phyloP scores from a whole-genome alignment of 2,113 vertebrate genomes.

The Platycercus adscitus region DNA sequence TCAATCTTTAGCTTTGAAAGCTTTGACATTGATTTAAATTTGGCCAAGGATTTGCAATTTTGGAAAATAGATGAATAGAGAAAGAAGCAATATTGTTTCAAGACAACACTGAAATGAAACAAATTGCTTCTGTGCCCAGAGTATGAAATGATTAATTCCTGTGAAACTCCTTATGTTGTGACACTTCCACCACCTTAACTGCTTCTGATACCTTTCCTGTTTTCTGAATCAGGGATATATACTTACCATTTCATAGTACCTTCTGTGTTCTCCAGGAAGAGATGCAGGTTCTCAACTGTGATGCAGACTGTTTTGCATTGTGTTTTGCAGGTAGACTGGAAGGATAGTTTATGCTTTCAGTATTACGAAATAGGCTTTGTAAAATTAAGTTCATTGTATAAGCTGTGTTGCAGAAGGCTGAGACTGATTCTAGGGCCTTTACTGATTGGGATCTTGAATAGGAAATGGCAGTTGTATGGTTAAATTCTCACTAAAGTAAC shows the following conservation, averaged over 20 bases:
- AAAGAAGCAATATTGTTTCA: not conserved
- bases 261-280: not conserved
- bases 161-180: not conserved
- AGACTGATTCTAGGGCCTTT: not conserved
- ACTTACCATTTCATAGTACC: not conserved
- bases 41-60: not conserved
- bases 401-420: not conserved
- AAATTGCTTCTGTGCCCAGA: not conserved
- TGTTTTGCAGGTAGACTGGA: not conserved
- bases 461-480: not conserved
- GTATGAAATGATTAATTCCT: not conserved
- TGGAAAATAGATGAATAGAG: not conserved
- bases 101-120: not conserved
- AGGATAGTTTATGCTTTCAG: not conserved
- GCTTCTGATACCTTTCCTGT: not conserved
- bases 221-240: not conserved
- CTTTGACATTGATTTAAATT: conserved; percentile 15
- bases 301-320: not conserved
- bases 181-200: not conserved
- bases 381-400: not conserved
- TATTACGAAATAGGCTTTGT: not conserved
- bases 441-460: not conserved
- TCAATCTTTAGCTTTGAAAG: conserved; percentile 16
- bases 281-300: not conserved
- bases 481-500: not conserved